phyloP scores from a whole-genome alignment of 2,113 vertebrate species.

The Syngnathus floridae region DNA sequence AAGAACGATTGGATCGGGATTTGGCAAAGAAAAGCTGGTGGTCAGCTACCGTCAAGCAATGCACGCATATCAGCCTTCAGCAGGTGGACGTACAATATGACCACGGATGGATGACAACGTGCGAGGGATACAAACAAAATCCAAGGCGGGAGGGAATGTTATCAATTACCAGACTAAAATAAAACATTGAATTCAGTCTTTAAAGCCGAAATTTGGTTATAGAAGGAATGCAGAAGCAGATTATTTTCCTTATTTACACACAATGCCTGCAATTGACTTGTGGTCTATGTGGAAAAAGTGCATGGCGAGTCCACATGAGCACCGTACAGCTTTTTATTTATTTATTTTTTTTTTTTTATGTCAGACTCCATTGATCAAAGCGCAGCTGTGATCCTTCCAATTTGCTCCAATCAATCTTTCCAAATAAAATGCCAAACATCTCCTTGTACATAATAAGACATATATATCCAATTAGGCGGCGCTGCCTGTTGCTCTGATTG shows the following conservation, averaged over 20 bases:
- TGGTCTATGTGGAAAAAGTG: background rate
- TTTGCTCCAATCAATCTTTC: conserved; percentile 34
- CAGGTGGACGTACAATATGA: conserved; percentile 50
- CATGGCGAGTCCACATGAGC: background rate
- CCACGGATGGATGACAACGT: conserved; percentile 41
- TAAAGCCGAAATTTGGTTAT: background rate
- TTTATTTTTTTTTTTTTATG: background rate
- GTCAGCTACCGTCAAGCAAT: background rate
- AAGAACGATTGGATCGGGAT: background rate
- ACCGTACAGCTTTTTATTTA: background rate
- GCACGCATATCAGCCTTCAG: background rate
- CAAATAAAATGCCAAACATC: conserved; percentile 38
- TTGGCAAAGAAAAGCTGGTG: background rate
- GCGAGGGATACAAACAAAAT: conserved; percentile 9
- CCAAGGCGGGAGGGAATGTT: background rate
- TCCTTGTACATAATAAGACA: conserved; percentile 2
- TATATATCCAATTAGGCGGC: conserved; percentile 29
- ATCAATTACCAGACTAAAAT: background rate
- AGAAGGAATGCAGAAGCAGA: background rate
- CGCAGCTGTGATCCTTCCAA: conserved; percentile 39
- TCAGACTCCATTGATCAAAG: conserved; percentile 20
- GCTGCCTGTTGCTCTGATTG: conserved; percentile 60
- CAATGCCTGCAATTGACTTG: background rate
- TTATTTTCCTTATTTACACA: background rate
- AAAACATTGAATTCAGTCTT: background rate